Percentiles rank a stretch among this genome's conserved stretches.
These are phyloP conservation scores for Pterocles orientalis DNA, from an alignment of 2,113 vertebrate species.

Conservation along the genomic window DNA sequence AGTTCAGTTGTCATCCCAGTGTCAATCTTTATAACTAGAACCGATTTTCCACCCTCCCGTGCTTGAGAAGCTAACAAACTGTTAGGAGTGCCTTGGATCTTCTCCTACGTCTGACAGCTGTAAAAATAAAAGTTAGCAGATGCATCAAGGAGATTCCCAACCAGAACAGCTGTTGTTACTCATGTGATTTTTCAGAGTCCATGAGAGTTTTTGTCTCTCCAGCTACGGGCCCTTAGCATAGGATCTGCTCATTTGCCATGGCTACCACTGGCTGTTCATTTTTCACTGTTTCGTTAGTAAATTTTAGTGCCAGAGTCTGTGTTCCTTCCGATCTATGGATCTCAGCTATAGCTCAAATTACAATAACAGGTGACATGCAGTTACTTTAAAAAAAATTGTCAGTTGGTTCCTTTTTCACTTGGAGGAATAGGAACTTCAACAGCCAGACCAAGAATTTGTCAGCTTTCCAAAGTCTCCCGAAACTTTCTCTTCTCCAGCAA, in stretches of 20 bases:
- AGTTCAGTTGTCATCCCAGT: not conserved
- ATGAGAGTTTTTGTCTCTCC: not conserved
- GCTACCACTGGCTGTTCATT: not conserved
- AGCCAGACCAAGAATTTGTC: not conserved
- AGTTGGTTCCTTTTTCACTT: not conserved
- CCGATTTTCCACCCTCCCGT: not conserved
- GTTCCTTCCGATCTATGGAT: not conserved
- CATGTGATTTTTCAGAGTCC: not conserved
- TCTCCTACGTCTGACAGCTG: not conserved
- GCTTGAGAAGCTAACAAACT: not conserved
- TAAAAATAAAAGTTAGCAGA: constrained; percentile 13
- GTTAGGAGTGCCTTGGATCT: not conserved
- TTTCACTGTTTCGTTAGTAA: not conserved
- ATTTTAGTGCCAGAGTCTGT: not conserved
- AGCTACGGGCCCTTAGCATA: not conserved
- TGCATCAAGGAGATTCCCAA: not conserved
- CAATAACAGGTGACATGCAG: not conserved
- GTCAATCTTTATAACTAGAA: not conserved
- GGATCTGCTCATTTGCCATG: not conserved
- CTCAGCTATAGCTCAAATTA: not conserved
- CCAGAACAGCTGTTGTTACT: not conserved
- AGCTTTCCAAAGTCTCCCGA: not conserved
- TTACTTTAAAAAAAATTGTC: not conserved
- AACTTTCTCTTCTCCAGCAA: not conserved
- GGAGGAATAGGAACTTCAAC: not conserved